Percentiles rank a stretch among this genome's conserved stretches.
phyloP scores from a whole-genome alignment of 2,113 vertebrate species.

The Crotophaga sulcirostris region DNA sequence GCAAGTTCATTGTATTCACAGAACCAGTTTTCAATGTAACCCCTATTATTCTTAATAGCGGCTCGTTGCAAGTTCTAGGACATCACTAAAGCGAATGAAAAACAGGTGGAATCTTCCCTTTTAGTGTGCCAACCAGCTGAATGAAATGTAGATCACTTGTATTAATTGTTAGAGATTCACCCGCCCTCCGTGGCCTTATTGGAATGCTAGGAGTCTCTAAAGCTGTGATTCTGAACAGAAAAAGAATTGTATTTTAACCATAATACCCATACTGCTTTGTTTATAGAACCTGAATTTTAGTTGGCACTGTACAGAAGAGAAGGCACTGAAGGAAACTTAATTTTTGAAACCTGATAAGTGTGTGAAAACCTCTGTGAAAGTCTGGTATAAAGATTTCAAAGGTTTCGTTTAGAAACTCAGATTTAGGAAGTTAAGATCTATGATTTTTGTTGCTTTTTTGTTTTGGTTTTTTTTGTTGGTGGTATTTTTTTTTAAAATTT shows the following conservation, averaged over 20 bases:
- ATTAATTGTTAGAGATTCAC: background rate
- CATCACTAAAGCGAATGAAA: background rate
- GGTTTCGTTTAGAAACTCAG: background rate
- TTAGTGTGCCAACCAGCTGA: background rate
- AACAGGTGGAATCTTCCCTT: background rate
- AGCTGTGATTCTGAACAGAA: background rate
- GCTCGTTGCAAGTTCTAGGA: background rate
- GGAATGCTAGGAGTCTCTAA: constrained; percentile 1
- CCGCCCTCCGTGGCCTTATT: background rate
- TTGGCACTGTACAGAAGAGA: background rate
- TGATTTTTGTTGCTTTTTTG: no score
- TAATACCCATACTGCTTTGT: background rate
- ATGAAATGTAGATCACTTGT: background rate
- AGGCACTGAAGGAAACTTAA: background rate
- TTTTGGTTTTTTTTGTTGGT: no score
- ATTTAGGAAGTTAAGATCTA: background rate
- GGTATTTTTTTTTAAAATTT: background rate
- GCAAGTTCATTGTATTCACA: background rate
- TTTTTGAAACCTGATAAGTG: constrained; percentile 42
- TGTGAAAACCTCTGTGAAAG: constrained; percentile 21
- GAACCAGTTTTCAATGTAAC: background rate
- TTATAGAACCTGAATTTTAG: constrained; percentile 24
- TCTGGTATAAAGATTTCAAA: background rate
- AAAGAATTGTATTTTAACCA: background rate
- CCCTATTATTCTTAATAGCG: background rate